Evolutionary conservation across 2,797 vertebrate genomes (phyloP).

Genomic region (Eremophila alpestris): DNA sequence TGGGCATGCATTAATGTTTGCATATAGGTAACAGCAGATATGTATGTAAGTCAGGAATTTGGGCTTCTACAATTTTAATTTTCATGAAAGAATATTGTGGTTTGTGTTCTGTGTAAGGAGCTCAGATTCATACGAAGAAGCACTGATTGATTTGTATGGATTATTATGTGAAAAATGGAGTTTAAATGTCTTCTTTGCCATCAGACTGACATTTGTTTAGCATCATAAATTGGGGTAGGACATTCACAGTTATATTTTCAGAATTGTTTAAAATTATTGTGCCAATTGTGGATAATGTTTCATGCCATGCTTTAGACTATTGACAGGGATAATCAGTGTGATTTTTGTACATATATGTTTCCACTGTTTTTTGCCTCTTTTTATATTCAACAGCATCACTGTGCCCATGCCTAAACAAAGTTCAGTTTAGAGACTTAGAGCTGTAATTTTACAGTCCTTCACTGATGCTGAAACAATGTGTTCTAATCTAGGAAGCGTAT

Average conservation of each 20-base stretch:
- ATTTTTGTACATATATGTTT: accelerated
- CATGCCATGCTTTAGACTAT: not conserved
- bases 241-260: not conserved
- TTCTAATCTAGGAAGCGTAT: slow-evolving; percentile 36
- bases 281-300: not conserved
- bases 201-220: not conserved
- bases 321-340: not conserved
- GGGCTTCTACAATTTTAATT: not conserved
- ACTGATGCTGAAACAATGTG: not conserved
- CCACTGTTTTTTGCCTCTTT: not conserved
- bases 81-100: not conserved
- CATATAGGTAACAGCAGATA: not conserved
- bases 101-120: not conserved
- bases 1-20: not conserved
- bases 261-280: not conserved
- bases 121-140: not conserved
- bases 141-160: not conserved
- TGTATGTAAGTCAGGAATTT: not conserved
- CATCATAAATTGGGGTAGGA: not conserved
- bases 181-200: not conserved
- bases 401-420: not conserved
- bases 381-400: not conserved
- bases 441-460: not conserved
- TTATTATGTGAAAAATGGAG: not conserved
- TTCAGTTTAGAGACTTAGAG: not conserved